Conservation (phyloP, 2,797 vertebrate genomes). For the Chelon auratus region DNA sequence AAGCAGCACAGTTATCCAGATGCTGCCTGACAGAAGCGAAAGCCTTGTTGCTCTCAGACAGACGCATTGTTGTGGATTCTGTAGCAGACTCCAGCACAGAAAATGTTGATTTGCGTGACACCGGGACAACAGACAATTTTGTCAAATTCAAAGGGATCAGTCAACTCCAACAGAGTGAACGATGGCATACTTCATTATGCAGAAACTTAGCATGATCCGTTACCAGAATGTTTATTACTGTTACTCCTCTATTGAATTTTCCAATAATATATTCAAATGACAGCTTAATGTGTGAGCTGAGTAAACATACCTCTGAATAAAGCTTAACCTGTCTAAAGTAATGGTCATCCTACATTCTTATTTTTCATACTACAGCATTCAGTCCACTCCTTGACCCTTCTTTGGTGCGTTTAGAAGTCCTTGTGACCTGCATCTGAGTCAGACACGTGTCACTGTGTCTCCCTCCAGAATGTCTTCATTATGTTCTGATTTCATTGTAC, state of each 20-base stretch:
- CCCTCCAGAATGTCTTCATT: neutral
- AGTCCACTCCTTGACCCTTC: neutral
- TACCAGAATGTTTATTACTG: neutral
- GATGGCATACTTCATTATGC: neutral
- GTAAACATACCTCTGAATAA: neutral
- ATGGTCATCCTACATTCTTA: neutral
- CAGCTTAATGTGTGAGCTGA: neutral
- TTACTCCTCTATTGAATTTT: neutral
- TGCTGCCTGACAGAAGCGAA: conserved; percentile 32
- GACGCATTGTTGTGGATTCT: conserved; percentile 7
- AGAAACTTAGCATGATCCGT: conserved; percentile 3
- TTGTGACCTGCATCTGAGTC: neutral
- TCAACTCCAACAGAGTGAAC: neutral
- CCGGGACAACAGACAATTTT: neutral
- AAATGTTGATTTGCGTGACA: conserved; percentile 5
- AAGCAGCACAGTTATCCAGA: conserved; percentile 32
- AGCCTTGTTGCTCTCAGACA: conserved; percentile 3
- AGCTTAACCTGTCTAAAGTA: neutral
- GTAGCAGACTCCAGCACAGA: neutral
- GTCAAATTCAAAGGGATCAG: neutral
- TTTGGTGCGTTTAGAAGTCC: neutral
- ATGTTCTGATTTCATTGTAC: neutral
- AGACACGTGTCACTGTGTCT: neutral
- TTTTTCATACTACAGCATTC: neutral
- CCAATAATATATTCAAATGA: neutral